phyloP scores from a whole-genome alignment of 2,797 vertebrate genomes.

The Karalla daura region DNA sequence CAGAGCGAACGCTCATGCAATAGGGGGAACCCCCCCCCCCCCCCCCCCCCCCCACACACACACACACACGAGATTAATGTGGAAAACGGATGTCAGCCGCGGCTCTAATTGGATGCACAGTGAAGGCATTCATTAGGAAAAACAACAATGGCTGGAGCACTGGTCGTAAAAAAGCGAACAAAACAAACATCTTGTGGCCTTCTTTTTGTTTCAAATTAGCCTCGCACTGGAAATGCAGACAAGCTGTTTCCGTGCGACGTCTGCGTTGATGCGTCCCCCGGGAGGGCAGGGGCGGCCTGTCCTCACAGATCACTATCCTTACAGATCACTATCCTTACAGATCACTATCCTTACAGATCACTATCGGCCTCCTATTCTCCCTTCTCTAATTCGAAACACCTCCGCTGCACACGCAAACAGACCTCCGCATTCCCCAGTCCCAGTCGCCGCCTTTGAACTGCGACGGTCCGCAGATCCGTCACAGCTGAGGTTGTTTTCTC shows the following conservation, averaged over 20 bases:
- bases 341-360: slow-evolving; percentile 35
- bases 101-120: neutral
- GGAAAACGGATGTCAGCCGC: neutral
- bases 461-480: slow-evolving; percentile 65
- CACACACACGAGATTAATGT: too few species aligned
- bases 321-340: too few species aligned
- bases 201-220: too few species aligned
- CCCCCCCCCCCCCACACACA: too few species aligned
- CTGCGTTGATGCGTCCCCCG: too few species aligned
- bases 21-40: too few species aligned
- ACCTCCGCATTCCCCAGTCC: slow-evolving; percentile 31
- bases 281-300: too few species aligned
- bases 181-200: neutral
- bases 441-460: slow-evolving; percentile 64
- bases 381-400: slow-evolving; percentile 42
- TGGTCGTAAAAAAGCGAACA: slow-evolving; percentile 2
- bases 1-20: neutral
- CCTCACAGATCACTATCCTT: too few species aligned
- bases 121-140: neutral
- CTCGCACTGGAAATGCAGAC: slow-evolving; percentile 30
- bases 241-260: slow-evolving; percentile 31
- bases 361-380: slow-evolving; percentile 26
- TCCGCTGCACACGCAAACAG: slow-evolving; percentile 10
- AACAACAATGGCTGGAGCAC: neutral
- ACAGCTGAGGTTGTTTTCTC: slow-evolving; percentile 62